A percentile compares a stretch with the other conserved stretches of the same genome.
These are phyloP conservation scores for Pachypeltis micranthus DNA, from an alignment of 1,140 invertebrate species.

Conservation along the genomic window DNA sequence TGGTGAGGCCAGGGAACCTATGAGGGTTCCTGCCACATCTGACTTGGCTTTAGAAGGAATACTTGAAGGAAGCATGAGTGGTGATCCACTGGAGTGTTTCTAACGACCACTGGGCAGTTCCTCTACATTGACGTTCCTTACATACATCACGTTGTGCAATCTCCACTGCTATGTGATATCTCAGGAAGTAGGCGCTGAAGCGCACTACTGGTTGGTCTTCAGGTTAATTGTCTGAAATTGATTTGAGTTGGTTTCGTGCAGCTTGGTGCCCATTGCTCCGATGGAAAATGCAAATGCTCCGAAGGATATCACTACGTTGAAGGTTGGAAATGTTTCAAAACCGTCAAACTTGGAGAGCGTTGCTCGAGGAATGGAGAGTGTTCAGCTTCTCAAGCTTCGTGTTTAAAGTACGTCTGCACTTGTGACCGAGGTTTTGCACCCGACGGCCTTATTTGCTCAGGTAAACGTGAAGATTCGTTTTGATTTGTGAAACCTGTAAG, in stretches of 20 bases:
- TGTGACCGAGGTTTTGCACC: constrained; percentile 1
- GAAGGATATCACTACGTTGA: background rate
- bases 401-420: background rate
- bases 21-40: too few species aligned
- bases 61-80: too few species aligned
- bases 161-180: background rate
- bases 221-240: background rate
- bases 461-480: background rate
- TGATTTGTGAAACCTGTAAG: background rate
- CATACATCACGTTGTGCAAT: background rate
- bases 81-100: background rate
- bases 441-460: background rate
- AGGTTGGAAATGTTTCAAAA: constrained; percentile 1
- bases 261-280: background rate
- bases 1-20: too few species aligned
- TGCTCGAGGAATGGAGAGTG: constrained; percentile 8
- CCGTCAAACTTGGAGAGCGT: background rate
- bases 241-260: background rate
- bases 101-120: background rate
- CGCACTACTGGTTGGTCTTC: background rate
- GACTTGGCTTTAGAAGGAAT: too few species aligned
- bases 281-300: background rate
- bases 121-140: background rate
- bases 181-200: background rate
- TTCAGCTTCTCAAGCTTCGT: background rate